Conservation (phyloP, 2,113 vertebrate species). For the Anarrhichthys ocellatus region DNA sequence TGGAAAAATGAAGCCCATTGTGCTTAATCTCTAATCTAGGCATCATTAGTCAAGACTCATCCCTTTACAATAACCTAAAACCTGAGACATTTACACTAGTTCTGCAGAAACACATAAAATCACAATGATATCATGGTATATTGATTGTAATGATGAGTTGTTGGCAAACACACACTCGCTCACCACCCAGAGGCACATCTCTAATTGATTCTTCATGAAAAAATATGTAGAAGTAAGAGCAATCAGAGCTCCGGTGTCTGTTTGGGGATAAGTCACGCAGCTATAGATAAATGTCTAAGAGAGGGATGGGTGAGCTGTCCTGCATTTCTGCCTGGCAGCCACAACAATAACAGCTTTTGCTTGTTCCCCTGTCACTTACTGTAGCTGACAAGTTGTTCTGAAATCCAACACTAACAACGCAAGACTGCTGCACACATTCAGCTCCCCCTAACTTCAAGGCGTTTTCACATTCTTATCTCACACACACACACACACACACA, state of each 20-base stretch:
- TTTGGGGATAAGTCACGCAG: slow-evolving; percentile 62
- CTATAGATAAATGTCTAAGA: slow-evolving; percentile 57
- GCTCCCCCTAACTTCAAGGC: slow-evolving; percentile 39
- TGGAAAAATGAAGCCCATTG: background rate
- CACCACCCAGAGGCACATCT: slow-evolving; percentile 9
- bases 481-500: slow-evolving; percentile 24
- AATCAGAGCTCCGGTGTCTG: slow-evolving; percentile 34
- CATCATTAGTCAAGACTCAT: slow-evolving; percentile 15
- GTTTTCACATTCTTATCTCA: slow-evolving; percentile 22
- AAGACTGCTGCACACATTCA: slow-evolving; percentile 44
- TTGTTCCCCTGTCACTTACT: slow-evolving; percentile 71
- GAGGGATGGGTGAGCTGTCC: slow-evolving; percentile 43
- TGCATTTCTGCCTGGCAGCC: slow-evolving; percentile 62
- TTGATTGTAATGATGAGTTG: slow-evolving; percentile 5
- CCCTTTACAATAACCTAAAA: background rate
- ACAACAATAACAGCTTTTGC: slow-evolving; percentile 67
- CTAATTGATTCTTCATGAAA: slow-evolving; percentile 45
- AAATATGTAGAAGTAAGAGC: slow-evolving; percentile 25
- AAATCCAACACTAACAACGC: slow-evolving; percentile 55
- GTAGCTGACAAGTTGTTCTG: slow-evolving; percentile 61
- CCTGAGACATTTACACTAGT: background rate
- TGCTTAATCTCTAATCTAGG: background rate
- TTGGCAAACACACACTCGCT: slow-evolving; percentile 11
- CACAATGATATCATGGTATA: background rate
- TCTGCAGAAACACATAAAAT: background rate